These are phyloP conservation scores for Cynopterus brachyotis DNA, from an alignment of 2,113 vertebrate species.

Conservation along the genomic window DNA sequence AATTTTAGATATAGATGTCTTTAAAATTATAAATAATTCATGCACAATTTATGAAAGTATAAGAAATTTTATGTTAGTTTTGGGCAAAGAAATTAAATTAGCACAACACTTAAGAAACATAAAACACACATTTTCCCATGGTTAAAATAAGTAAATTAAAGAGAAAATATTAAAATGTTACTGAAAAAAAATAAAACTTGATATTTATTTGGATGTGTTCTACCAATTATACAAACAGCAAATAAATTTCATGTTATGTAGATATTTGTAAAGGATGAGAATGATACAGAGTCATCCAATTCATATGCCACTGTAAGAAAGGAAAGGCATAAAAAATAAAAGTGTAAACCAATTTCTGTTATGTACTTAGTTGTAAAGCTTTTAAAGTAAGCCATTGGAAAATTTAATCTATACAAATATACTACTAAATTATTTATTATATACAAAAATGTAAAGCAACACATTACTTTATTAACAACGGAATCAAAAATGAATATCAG, in stretches of 20 bases:
- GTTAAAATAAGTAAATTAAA: background rate
- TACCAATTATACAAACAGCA: background rate
- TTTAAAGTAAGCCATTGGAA: background rate
- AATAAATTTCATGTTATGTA: background rate
- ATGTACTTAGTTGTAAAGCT: background rate
- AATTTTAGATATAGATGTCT: background rate
- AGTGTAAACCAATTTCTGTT: background rate
- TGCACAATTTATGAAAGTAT: background rate
- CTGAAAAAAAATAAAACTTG: background rate
- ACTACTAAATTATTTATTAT: background rate
- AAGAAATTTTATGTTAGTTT: background rate
- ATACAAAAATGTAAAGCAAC: background rate
- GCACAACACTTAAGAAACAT: background rate
- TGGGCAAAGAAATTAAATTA: background rate
- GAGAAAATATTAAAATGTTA: background rate
- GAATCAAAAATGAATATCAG: background rate
- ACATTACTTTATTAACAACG: background rate
- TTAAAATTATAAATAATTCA: background rate
- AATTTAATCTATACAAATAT: background rate
- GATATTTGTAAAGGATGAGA: background rate
- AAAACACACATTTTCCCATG: background rate
- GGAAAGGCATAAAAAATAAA: background rate
- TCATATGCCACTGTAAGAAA: background rate
- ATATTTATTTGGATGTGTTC: background rate
- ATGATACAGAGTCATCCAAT: background rate